Evolutionary conservation across 2,113 vertebrate species (phyloP), one percentile per base, ranked within the genome.

Genomic region (Orthonyx spaldingii): DNA sequence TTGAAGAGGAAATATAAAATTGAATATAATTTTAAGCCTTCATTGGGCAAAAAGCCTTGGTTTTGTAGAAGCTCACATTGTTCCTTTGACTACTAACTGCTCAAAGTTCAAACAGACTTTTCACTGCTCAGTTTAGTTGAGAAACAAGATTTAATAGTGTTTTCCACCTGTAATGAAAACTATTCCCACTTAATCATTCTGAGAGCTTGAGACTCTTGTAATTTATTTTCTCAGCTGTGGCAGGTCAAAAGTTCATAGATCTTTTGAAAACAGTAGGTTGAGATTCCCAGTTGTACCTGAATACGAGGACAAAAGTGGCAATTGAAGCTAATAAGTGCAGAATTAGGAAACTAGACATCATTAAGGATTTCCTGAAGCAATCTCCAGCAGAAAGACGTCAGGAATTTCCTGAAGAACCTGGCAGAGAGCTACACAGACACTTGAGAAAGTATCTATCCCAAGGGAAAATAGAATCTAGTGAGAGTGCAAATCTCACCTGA

Each of bases 331-430:
- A 11, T 80, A 90, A 79, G 49, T 61, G 50, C 50, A 92, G 75
- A 82, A 92, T 93, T 83, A 93, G 95, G 95, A 97, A 96, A 94
- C 70, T 35, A 49, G 78, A 91, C 61, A 69, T 83, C 37, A 90
- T 95, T 87, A 92, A 94, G 90, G 85, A 97, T 94, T 95, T 97
- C 95, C 96, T 95, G 85, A 77, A 85, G 65, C 49, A 93, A 92
- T 21, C 30, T 92, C 92, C 86, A 82, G 53, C 63, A 93, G 16
- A 96, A 88, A 85, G 50, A 61, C 55, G 1, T 0, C 41, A 71
- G 53, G 82, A 90, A 90, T 85, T 95, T 94, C 95, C 92, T 94
- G 79, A 80, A 96, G 88, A 91, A 87, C 41, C 78, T 92, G 82
- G 75, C 90, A 93, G 69, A 84, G 63, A 84, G 37, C 69, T 91